Evolutionary conservation across 2,888 invertebrate genomes (phyloP).

Genomic region (Drosophila koepferae): DNA sequence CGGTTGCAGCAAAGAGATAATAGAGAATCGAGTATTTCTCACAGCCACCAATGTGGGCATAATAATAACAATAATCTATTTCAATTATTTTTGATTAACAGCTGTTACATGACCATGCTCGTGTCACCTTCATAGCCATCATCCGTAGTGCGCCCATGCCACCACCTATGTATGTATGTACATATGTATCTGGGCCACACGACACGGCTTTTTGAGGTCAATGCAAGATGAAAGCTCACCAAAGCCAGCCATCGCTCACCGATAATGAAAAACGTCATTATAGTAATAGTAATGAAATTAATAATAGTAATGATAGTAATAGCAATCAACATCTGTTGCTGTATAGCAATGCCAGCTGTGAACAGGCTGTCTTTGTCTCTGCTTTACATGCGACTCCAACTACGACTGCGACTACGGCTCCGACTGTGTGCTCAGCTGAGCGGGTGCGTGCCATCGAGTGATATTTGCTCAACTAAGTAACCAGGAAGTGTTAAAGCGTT

Average conservation of each 20-base stretch:
- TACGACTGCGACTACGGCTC: background rate
- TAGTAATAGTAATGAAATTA: background rate
- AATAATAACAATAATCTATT: conserved; percentile 5
- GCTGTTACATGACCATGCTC: conserved; percentile 50
- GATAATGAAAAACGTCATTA: background rate
- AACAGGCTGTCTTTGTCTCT: background rate
- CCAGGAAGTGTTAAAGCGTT: conserved; percentile 48
- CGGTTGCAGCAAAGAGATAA: background rate
- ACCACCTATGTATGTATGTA: background rate
- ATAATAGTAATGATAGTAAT: background rate
- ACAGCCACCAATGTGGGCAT: background rate
- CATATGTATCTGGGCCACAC: conserved; percentile 42
- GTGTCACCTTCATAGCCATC: conserved; percentile 20
- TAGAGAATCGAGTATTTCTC: background rate
- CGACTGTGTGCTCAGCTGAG: conserved; percentile 65
- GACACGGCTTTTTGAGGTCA: conserved; percentile 50
- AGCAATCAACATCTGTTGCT: conserved; percentile 17
- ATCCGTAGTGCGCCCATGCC: conserved; percentile 9
- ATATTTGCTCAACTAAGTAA: conserved; percentile 59
- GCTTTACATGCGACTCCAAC: background rate
- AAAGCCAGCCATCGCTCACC: conserved; percentile 10
- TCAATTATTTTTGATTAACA: conserved; percentile 26
- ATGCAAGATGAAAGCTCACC: conserved; percentile 46
- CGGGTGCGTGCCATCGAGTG: conserved; percentile 25
- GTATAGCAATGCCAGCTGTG: conserved; percentile 17